These are phyloP conservation scores for Epizoanthus illoricatus DNA, from an alignment of 92 coral and sea anemone species.

Conservation along the genomic window DNA sequence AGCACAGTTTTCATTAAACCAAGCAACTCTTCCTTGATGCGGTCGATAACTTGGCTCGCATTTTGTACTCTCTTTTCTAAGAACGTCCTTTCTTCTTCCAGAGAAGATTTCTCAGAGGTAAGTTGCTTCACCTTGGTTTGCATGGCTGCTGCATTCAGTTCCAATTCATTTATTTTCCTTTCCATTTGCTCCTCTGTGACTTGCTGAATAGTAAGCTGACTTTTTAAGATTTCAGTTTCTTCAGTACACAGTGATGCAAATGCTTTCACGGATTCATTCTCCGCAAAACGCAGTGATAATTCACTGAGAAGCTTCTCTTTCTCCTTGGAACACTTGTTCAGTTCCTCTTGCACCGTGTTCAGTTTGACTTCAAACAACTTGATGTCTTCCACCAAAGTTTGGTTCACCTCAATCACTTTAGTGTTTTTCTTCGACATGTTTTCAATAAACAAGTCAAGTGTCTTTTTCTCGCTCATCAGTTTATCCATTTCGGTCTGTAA, in stretches of 20 bases:
- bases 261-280: conserved; percentile 69
- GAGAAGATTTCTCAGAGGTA: conserved; percentile 64
- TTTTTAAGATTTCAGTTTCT: conserved; percentile 66
- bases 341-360: conserved; percentile 60
- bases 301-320: conserved; percentile 77
- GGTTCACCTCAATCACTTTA: conserved; percentile 71
- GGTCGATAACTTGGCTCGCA: conserved; percentile 73
- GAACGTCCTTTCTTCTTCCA: conserved; percentile 73
- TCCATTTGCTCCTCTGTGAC: conserved; percentile 61
- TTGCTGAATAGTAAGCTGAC: conserved; percentile 67
- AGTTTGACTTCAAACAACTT: conserved; percentile 70
- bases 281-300: conserved; percentile 65
- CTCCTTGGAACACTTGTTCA: conserved; percentile 69
- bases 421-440: conserved; percentile 59
- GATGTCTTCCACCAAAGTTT: conserved; percentile 67
- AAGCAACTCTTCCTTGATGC: conserved; percentile 80
- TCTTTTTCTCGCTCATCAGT: conserved; percentile 55
- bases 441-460: conserved; percentile 54
- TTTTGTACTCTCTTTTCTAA: conserved; percentile 71
- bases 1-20: conserved; percentile 76
- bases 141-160: conserved; percentile 59
- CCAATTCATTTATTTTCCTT: conserved; percentile 68
- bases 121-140: conserved; percentile 55
- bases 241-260: conserved; percentile 76
- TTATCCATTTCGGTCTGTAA: conserved; percentile 44